phyloP scores from a whole-genome alignment of 1,140 invertebrate genomes.

The Bathynomus jamesi region DNA sequence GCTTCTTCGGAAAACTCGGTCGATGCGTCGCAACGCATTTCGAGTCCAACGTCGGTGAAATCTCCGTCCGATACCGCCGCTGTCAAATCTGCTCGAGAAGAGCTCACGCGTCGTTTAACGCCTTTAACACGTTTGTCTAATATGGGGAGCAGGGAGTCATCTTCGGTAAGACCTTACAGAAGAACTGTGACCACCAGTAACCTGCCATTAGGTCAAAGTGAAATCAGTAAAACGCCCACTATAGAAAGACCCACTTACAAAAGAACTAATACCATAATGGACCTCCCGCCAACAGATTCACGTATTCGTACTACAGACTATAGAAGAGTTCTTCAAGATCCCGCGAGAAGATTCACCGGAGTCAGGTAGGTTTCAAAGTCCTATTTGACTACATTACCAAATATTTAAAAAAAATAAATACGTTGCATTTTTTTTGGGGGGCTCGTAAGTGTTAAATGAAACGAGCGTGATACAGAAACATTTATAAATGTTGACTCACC shows the following conservation, averaged over 20 bases:
- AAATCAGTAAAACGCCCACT: constrained; percentile 5
- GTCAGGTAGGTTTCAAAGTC: background rate
- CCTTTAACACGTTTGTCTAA: constrained; percentile 31
- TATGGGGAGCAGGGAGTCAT: constrained; percentile 12
- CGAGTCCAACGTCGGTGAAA: constrained; percentile 20
- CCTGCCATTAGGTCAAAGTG: constrained; percentile 9
- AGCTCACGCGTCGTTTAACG: constrained; percentile 30
- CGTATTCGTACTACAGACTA: background rate
- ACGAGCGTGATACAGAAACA: no score
- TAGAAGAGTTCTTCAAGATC: background rate
- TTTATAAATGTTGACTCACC: no score
- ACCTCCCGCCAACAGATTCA: constrained; percentile 29
- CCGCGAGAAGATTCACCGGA: background rate
- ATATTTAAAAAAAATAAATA: no score
- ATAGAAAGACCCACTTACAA: constrained; percentile 18
- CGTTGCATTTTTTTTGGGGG: no score
- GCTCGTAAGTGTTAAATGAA: no score
- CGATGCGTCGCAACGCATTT: constrained; percentile 21
- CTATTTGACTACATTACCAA: no score
- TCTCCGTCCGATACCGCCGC: constrained; percentile 8
- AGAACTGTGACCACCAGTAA: constrained; percentile 30
- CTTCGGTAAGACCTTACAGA: constrained; percentile 26
- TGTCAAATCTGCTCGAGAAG: constrained; percentile 26
- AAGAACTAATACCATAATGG: constrained; percentile 33
- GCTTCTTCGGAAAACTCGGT: no score